Evolutionary conservation across 2,113 vertebrate species (phyloP).

Genomic region (Platichthys flesus): DNA sequence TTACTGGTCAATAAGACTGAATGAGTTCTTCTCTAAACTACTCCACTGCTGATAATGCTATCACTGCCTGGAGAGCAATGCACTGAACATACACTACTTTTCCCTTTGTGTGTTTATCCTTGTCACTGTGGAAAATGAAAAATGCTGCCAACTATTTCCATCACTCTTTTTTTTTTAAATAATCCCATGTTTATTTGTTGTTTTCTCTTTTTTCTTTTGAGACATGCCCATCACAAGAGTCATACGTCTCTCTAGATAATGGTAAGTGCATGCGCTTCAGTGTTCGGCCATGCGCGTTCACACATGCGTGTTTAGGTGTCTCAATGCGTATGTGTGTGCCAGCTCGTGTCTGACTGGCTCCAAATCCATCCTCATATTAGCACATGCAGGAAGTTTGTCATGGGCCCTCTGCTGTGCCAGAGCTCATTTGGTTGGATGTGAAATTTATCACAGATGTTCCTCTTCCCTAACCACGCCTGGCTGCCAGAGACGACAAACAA

Average conservation of each 20-base stretch:
- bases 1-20: conserved; percentile 76
- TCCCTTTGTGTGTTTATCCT: neutral
- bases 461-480: conserved; percentile 64
- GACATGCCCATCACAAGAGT: neutral
- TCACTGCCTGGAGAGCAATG: conserved; percentile 34
- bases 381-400: conserved; percentile 78
- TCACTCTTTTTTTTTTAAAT: neutral
- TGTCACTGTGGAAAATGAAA: conserved; percentile 3
- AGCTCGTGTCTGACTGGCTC: conserved; percentile 65
- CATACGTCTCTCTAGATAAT: conserved; percentile 2
- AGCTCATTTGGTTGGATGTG: conserved; percentile 80
- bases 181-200: neutral
- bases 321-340: conserved; percentile 31
- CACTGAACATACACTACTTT: conserved; percentile 19
- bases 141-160: conserved; percentile 1
- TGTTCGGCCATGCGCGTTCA: conserved; percentile 2
- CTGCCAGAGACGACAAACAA: conserved; percentile 75
- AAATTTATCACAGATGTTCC: conserved; percentile 82
- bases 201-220: conserved; percentile 18
- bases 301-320: conserved; percentile 26
- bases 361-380: conserved; percentile 72
- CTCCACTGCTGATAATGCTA: conserved; percentile 47
- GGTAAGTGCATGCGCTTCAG: conserved; percentile 6
- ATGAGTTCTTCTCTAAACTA: conserved; percentile 64
- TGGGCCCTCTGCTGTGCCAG: conserved; percentile 73